These are phyloP conservation scores for Cheilosia soror DNA, from an alignment of 2,888 invertebrate species.

Conservation along the genomic window DNA sequence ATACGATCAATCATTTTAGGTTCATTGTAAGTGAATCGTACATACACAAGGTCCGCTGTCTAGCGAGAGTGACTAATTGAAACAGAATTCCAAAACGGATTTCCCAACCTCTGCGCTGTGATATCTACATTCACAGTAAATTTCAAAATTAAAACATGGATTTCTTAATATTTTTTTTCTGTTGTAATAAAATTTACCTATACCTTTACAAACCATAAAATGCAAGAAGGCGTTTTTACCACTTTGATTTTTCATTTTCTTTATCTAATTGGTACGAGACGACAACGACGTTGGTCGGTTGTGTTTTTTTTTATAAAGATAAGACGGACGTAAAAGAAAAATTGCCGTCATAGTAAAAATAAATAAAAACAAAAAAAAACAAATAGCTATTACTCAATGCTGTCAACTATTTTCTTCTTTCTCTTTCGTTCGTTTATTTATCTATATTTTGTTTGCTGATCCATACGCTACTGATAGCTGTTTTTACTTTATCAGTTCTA, in stretches of 20 bases:
- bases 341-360: slow-evolving; percentile 2
- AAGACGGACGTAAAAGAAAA: not conserved
- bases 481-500: not conserved
- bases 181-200: not conserved
- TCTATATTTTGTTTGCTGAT: not conserved
- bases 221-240: slow-evolving; percentile 33
- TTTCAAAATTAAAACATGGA: not conserved
- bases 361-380: not conserved
- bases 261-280: slow-evolving; percentile 62
- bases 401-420: not conserved
- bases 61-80: slow-evolving; percentile 9
- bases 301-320: not conserved
- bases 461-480: slow-evolving; percentile 1
- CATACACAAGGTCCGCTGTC: slow-evolving; percentile 8
- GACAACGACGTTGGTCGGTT: not conserved
- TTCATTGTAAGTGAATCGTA: slow-evolving; percentile 4
- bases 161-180: slow-evolving; percentile 1
- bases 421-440: not conserved
- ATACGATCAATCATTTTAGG: slow-evolving; percentile 13
- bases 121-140: not conserved
- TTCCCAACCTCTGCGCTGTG: not conserved
- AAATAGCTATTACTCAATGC: not conserved
- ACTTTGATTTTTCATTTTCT: slow-evolving; percentile 39
- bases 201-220: not conserved
- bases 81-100: slow-evolving; percentile 1